Percentiles rank a stretch among this genome's conserved stretches.
phyloP scores from a whole-genome alignment of 2,113 vertebrate genomes.

The Nothoprocta perdicaria region DNA sequence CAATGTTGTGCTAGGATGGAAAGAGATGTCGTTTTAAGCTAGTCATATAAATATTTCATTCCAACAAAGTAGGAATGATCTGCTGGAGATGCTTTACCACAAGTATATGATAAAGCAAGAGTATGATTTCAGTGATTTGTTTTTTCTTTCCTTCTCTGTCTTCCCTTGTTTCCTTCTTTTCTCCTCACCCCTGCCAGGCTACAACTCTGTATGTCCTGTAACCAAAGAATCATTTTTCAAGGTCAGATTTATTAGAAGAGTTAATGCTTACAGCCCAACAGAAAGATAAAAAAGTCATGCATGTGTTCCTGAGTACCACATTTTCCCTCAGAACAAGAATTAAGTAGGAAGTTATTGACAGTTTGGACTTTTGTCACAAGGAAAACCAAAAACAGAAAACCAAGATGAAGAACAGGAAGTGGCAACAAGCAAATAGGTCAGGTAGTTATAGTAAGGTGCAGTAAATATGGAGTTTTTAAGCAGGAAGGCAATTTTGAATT shows the following conservation, averaged over 20 bases:
- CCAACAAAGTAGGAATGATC: background rate
- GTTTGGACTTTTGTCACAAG: background rate
- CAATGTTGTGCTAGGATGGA: background rate
- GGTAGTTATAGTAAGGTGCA: background rate
- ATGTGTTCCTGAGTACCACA: background rate
- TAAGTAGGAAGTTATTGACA: background rate
- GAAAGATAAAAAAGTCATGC: background rate
- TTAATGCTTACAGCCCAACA: background rate
- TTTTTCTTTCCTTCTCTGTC: background rate
- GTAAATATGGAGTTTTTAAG: background rate
- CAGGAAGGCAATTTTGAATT: background rate
- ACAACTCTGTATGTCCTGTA: background rate
- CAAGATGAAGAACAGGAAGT: background rate
- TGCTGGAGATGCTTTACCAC: background rate
- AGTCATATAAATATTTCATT: background rate
- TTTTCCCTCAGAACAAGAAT: background rate
- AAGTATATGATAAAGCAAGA: background rate
- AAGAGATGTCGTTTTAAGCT: background rate
- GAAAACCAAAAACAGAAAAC: background rate
- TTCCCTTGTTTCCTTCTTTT: background rate
- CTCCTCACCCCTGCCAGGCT: rapidly evolving
- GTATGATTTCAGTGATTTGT: background rate
- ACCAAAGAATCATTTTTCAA: background rate
- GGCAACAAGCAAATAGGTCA: background rate
- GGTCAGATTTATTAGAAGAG: background rate